Percentiles rank a stretch among this genome's conserved stretches.
Evolutionary conservation across 2,797 vertebrate species (phyloP).

Genomic region (Spondyliosoma cantharus): DNA sequence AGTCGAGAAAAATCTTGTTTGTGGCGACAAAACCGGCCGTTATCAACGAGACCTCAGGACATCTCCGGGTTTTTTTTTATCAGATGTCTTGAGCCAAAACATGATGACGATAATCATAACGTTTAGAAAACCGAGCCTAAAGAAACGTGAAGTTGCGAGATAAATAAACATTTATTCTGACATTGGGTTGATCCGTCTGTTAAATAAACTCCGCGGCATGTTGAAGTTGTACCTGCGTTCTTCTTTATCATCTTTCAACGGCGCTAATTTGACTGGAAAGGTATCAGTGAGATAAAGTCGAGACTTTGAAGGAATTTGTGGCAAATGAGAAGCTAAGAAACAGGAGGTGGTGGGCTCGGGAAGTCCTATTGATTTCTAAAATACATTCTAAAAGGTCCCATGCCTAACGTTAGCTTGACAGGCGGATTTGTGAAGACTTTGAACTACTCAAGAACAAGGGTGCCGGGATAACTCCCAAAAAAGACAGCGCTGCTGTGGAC

Average conservation of each 20-base stretch:
- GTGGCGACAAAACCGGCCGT: too few species aligned
- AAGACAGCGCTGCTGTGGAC: slow-evolving; percentile 67
- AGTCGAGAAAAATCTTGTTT: too few species aligned
- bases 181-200: not conserved
- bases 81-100: too few species aligned
- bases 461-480: slow-evolving; percentile 63
- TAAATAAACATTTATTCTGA: too few species aligned
- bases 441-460: slow-evolving; percentile 73
- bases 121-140: too few species aligned
- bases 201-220: not conserved
- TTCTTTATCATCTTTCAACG: not conserved
- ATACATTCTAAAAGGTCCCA: slow-evolving; percentile 80
- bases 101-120: too few species aligned
- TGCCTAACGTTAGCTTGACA: slow-evolving; percentile 75
- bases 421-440: slow-evolving; percentile 79
- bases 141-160: too few species aligned
- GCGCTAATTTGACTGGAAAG: slow-evolving; percentile 2
- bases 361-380: slow-evolving; percentile 79
- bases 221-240: not conserved
- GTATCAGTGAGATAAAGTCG: slow-evolving; percentile 16
- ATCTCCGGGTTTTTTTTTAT: too few species aligned
- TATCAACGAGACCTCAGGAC: too few species aligned
- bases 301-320: slow-evolving; percentile 58
- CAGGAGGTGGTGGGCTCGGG: slow-evolving; percentile 48
- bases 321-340: slow-evolving; percentile 50